Base-by-base conservation (phyloP, 2,113 vertebrate species). In the Xenopus borealis region DNA sequence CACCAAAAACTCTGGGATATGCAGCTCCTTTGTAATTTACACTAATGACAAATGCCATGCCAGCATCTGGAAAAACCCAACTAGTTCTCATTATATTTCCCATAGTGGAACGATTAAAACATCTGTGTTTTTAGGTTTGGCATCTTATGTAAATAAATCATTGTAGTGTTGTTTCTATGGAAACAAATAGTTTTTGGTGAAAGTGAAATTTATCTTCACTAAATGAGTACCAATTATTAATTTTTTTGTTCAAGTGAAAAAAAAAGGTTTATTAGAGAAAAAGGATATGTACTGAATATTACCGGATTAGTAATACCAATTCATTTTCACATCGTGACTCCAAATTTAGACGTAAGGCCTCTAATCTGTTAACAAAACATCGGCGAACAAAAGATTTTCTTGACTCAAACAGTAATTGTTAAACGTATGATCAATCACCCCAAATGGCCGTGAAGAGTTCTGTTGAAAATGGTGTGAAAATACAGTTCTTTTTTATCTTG, bases 341-440 rank as follows among this genome's bases (percentile, higher is more conserved):
- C n/a, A 16, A 30, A 67, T 23, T 67, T 44, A 66, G 63, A 66
- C 63, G 45, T 67, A 52, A 67, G 65, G 12, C 13, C 50, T 67
- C 52, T 45, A 45, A 50, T 57, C 33, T 66, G 52, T 46, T 58
- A 66, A 58, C n/a, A 66, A 58, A 55, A 57, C 33, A 55, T 44
- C 4, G 81, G 70, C 68, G 58, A 72, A 81, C 53, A 79, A 30
- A 66, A 81, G 74, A 47, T 17, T 82, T 82, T 75, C 59, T 58
- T 79, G 55, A 13, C 62, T 84, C 72, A 82, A 78, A 65, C 69
- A 63, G 68, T 76, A 69, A 53, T 76, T 77, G 79, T 79, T 77
- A 79, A 81, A 86, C 58, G 72, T 83, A 18, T 69, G 80, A 85
- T 82, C 83, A 85, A 87, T 81, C 83, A 82, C 66, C 80, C 83